Conservation (phyloP, 1,140 invertebrate species). For the Formica exsecta region DNA sequence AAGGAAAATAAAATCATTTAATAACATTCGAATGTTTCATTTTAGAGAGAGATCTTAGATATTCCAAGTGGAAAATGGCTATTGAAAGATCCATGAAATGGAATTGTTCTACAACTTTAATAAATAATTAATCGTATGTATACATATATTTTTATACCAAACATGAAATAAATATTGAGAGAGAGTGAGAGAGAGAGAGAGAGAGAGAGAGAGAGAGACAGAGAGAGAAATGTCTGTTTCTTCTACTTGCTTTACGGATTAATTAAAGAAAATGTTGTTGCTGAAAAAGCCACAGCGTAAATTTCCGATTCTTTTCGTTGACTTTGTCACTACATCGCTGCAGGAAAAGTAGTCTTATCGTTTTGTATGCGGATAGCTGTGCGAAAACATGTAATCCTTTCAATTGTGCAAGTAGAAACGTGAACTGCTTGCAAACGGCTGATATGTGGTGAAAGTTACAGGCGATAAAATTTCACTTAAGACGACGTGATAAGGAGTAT, state of each 20-base stretch:
- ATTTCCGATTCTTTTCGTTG: neutral
- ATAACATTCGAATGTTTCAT: constrained; percentile 22
- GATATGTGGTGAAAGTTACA: neutral
- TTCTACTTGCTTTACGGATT: neutral
- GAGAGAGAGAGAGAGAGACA: neutral
- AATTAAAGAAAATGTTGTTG: neutral
- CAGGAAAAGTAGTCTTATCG: neutral
- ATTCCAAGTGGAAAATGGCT: constrained; percentile 94
- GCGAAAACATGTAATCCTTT: neutral
- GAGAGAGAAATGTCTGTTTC: neutral
- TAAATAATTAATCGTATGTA: constrained; percentile 45
- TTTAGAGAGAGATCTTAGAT: constrained; percentile 90
- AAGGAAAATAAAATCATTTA: neutral
- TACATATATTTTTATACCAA: constrained; percentile 14
- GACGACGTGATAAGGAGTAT: neutral
- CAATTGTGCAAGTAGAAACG: neutral
- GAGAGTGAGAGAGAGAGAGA: neutral
- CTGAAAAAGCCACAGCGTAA: neutral
- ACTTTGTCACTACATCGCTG: neutral
- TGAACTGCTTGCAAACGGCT: neutral
- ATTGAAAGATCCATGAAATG: constrained; percentile 93
- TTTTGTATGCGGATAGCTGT: neutral
- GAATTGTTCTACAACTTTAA: constrained; percentile 86
- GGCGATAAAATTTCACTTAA: neutral
- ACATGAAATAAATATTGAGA: constrained; percentile 9